Percentiles rank a stretch among this genome's conserved stretches.
Conservation (phyloP, 1,140 invertebrate genomes). For the Nomia melanderi region DNA sequence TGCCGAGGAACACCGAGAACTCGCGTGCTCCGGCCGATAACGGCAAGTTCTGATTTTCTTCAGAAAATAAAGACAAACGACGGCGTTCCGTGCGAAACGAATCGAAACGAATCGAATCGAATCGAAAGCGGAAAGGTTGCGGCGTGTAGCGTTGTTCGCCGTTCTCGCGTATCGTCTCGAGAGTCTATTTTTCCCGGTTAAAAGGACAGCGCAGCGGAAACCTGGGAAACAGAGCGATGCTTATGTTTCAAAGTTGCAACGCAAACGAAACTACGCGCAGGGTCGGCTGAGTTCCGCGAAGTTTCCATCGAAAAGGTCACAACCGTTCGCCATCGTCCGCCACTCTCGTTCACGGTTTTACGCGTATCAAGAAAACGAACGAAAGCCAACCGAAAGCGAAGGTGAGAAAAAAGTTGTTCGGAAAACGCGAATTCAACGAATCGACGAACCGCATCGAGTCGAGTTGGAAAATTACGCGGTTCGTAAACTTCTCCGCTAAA, state of each 20-base stretch:
- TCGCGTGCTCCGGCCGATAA: conserved; percentile 59
- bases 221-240: no score
- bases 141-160: conserved; percentile 49
- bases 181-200: no score
- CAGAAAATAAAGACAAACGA: conserved; percentile 66
- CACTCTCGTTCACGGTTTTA: no score
- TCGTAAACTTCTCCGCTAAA: not conserved
- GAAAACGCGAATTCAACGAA: conserved; percentile 13
- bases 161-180: not conserved
- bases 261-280: no score
- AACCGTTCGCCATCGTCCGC: no score
- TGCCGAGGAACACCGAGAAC: conserved; percentile 29
- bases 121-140: conserved; percentile 7
- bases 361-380: no score
- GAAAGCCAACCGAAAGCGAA: conserved; percentile 21
- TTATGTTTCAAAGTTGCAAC: no score
- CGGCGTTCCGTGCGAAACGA: conserved; percentile 61
- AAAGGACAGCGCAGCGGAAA: no score
- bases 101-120: no score
- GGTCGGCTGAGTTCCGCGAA: no score
- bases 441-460: conserved; percentile 42
- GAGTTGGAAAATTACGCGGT: not conserved
- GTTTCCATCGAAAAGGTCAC: no score
- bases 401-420: not conserved
- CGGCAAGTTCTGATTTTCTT: conserved; percentile 60